Percentiles rank a stretch among this genome's conserved stretches.
Conservation (phyloP, 2,888 invertebrate species). For the Epiblema foenella region DNA sequence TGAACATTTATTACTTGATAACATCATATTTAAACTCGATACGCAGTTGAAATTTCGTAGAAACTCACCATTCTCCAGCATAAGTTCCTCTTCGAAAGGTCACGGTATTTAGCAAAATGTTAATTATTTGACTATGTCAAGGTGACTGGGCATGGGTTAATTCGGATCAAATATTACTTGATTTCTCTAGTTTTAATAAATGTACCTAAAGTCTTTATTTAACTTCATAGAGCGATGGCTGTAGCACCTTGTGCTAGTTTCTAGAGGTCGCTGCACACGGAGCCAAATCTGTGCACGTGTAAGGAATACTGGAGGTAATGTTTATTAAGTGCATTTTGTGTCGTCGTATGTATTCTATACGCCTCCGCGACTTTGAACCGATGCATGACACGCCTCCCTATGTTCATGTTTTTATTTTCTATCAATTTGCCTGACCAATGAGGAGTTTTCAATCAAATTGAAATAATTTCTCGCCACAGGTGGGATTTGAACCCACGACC, state of each 20-base stretch:
- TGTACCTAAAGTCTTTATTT: not conserved
- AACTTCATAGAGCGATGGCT: conserved; percentile 16
- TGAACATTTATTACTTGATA: conserved; percentile 1
- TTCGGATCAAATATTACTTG: conserved; percentile 18
- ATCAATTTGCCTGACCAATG: conserved; percentile 2
- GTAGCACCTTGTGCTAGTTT: conserved; percentile 50
- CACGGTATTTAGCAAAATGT: conserved; percentile 64
- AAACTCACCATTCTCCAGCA: conserved; percentile 17
- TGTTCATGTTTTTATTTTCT: conserved; percentile 28
- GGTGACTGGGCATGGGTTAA: conserved; percentile 52
- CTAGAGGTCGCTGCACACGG: conserved; percentile 55
- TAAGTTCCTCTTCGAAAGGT: conserved; percentile 56
- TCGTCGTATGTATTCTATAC: conserved; percentile 43
- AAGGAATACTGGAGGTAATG: conserved; percentile 50
- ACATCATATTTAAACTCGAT: not conserved
- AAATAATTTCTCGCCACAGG: no score
- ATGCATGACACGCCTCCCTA: conserved; percentile 28
- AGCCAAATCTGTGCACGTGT: conserved; percentile 55
- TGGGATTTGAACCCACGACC: no score
- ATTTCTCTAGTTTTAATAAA: not conserved
- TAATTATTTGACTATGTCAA: conserved; percentile 62
- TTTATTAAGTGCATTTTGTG: conserved; percentile 50
- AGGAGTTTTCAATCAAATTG: no score
- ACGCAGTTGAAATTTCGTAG: conserved; percentile 12
- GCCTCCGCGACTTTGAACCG: conserved; percentile 34